Evolutionary conservation across 2,797 vertebrate species (phyloP).

Genomic region (Pangasius djambal): DNA sequence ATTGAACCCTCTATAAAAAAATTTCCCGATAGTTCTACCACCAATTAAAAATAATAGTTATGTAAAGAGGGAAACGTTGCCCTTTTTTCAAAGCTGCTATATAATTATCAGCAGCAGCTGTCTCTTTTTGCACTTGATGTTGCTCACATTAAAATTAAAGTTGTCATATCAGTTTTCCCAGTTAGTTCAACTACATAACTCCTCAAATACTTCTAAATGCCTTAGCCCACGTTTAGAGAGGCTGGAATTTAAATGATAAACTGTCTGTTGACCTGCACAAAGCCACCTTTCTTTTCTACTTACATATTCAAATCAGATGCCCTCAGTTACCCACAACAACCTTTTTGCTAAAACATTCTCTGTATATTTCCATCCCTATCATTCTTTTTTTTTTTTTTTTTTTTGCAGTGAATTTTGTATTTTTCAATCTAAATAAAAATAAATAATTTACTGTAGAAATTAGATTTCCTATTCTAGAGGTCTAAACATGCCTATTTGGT

Average conservation of each 20-base stretch:
- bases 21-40: background rate
- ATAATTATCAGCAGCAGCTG: background rate
- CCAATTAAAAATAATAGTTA: background rate
- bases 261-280: slow-evolving; percentile 23
- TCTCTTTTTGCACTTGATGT: background rate
- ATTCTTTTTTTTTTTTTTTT: background rate
- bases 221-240: background rate
- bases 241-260: slow-evolving; percentile 2
- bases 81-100: background rate
- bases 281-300: slow-evolving; percentile 3
- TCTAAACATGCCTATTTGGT: background rate
- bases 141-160: background rate
- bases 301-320: slow-evolving; percentile 25
- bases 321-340: background rate
- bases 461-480: background rate
- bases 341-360: background rate
- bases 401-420: background rate
- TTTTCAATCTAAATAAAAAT: background rate
- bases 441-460: background rate
- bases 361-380: background rate
- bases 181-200: background rate
- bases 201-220: background rate
- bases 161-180: background rate
- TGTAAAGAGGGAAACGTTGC: background rate
- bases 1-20: background rate